Conservation (phyloP, 2,113 vertebrate genomes). For the Phalacrocorax carbo region DNA sequence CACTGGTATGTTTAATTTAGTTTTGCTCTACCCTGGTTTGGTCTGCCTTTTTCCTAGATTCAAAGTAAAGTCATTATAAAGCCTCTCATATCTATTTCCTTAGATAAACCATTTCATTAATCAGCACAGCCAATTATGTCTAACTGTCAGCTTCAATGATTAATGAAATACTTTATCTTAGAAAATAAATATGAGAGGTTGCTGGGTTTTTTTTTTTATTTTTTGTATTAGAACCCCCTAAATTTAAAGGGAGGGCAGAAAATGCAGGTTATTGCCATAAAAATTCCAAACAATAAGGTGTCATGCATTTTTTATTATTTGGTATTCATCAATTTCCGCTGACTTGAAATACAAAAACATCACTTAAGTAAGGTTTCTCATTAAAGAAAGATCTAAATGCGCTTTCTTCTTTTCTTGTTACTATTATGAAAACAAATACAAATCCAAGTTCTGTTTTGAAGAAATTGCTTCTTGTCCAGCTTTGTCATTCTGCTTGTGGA, state of each 20-base stretch:
- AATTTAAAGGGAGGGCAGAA: background rate
- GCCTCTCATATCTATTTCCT: background rate
- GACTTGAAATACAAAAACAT: background rate
- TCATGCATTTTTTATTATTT: background rate
- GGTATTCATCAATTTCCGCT: background rate
- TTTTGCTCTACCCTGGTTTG: background rate
- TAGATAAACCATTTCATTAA: slow-evolving; percentile 20
- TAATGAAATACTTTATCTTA: background rate
- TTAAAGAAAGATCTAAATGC: background rate
- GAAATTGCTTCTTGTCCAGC: background rate
- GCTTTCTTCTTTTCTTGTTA: background rate
- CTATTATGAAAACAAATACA: background rate
- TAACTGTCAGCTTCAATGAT: background rate
- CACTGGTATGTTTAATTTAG: background rate
- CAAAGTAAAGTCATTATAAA: background rate
- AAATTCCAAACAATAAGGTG: background rate
- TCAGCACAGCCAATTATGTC: background rate
- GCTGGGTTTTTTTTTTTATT: background rate
- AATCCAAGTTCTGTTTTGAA: background rate
- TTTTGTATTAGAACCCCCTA: background rate
- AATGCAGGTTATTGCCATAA: background rate
- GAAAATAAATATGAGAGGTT: background rate
- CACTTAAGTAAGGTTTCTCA: background rate
- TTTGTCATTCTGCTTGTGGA: background rate
- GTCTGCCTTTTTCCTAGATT: background rate